Conservation (phyloP, 2,797 vertebrate genomes). For the Eulemur rubriventer region DNA sequence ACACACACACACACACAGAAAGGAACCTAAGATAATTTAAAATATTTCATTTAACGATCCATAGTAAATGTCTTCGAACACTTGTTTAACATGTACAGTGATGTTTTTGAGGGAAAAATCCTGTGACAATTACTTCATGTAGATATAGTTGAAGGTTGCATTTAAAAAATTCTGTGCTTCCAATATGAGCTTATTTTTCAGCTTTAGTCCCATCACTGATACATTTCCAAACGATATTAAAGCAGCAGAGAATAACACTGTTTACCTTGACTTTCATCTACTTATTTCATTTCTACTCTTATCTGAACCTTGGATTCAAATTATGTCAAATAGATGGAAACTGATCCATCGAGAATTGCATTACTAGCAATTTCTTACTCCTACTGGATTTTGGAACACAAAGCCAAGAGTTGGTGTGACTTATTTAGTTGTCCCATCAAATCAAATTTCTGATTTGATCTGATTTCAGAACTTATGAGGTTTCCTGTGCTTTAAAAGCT, state of each 20-base stretch:
- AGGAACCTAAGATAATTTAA: neutral
- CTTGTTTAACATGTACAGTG: neutral
- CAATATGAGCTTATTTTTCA: neutral
- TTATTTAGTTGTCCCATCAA: conserved; percentile 56
- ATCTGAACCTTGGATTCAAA: conserved; percentile 35
- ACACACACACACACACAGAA: neutral
- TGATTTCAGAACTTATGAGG: conserved; percentile 44
- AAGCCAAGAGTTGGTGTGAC: conserved; percentile 23
- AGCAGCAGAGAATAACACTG: conserved; percentile 30
- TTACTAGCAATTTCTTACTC: conserved; percentile 50
- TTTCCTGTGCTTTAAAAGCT: conserved; percentile 26
- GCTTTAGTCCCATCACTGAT: neutral
- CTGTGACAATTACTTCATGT: neutral
- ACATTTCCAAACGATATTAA: conserved; percentile 40
- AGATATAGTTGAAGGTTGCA: neutral
- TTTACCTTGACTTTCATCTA: conserved; percentile 2
- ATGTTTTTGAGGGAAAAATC: neutral
- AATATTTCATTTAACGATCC: neutral
- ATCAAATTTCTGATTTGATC: conserved; percentile 56
- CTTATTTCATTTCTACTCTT: conserved; percentile 36
- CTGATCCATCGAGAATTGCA: neutral
- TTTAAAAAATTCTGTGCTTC: neutral
- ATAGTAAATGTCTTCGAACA: conserved; percentile 22
- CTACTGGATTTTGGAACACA: neutral
- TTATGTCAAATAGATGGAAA: conserved; percentile 54